Percentiles rank a stretch among this genome's conserved stretches.
phyloP scores from a whole-genome alignment of 2,797 vertebrate species.

The Microctenopoma stevenorrisi region DNA sequence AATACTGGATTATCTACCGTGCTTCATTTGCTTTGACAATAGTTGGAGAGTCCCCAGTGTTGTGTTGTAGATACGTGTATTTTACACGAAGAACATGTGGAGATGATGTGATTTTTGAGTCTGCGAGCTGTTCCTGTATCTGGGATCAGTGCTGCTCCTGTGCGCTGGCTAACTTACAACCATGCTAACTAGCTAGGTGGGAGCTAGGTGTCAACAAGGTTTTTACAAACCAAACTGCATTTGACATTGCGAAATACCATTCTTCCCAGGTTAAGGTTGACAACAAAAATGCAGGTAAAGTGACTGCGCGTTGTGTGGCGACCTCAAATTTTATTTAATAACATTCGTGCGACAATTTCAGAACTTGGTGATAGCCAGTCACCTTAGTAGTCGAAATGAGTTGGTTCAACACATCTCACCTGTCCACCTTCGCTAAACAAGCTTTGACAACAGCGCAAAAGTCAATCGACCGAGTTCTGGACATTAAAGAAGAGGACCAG shows the following conservation, averaged over 20 bases:
- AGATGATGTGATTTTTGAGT: constrained; percentile 12
- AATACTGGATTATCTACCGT: constrained; percentile 9
- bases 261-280: not conserved
- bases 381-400: constrained; percentile 84
- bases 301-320: constrained; percentile 9
- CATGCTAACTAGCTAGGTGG: constrained; percentile 44
- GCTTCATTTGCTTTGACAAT: not conserved
- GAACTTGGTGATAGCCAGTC: constrained; percentile 30
- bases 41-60: not conserved
- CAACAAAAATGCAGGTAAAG: constrained; percentile 18
- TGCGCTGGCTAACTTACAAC: constrained; percentile 21
- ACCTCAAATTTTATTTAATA: not conserved
- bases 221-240: constrained; percentile 2
- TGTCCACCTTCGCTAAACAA: constrained; percentile 98
- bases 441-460: constrained; percentile 97
- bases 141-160: constrained; percentile 12
- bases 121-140: constrained; percentile 32
- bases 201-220: constrained; percentile 26
- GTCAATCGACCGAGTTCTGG: constrained; percentile 97
- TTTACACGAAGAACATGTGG: not conserved
- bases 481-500: constrained; percentile 94
- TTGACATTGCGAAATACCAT: not conserved
- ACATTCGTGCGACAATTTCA: constrained; percentile 6
- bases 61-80: not conserved
- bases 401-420: constrained; percentile 97